phyloP scores from a whole-genome alignment of 2,113 vertebrate species.

The human (Homo sapiens) region DNA sequence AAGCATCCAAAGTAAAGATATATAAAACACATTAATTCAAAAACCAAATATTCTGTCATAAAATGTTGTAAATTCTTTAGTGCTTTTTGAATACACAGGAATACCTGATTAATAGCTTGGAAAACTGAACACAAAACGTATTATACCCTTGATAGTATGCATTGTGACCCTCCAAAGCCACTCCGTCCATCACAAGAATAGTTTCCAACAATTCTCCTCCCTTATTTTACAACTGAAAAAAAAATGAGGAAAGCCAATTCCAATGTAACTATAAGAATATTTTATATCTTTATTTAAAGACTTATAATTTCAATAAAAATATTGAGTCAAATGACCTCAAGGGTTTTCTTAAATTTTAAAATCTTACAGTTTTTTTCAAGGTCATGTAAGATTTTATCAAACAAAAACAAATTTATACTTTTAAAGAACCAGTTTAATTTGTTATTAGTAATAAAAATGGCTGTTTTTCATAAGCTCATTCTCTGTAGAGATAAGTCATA shows the following conservation, averaged over 20 bases:
- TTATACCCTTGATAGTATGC: background rate
- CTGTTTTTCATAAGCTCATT: background rate
- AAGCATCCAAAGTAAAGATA: background rate
- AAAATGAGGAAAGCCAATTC: background rate
- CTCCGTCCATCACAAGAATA: background rate
- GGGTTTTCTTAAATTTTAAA: background rate
- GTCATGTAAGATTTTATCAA: background rate
- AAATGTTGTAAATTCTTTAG: background rate
- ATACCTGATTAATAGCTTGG: background rate
- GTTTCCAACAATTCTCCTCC: background rate
- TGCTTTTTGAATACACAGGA: background rate
- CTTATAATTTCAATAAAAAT: background rate
- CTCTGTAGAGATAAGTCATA: background rate
- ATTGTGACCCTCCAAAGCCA: background rate
- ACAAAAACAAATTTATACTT: background rate
- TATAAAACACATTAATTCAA: background rate
- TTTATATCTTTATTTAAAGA: constrained; percentile 6
- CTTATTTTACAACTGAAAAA: background rate
- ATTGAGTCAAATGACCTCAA: background rate
- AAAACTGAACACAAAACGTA: background rate
- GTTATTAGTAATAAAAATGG: constrained; percentile 7
- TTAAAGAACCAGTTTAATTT: constrained; percentile 7
- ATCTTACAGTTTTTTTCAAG: background rate
- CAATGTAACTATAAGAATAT: background rate
- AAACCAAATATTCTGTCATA: background rate